Base-by-base conservation (phyloP, 2,113 vertebrate species). In the Nannobrachium achirus region DNA sequence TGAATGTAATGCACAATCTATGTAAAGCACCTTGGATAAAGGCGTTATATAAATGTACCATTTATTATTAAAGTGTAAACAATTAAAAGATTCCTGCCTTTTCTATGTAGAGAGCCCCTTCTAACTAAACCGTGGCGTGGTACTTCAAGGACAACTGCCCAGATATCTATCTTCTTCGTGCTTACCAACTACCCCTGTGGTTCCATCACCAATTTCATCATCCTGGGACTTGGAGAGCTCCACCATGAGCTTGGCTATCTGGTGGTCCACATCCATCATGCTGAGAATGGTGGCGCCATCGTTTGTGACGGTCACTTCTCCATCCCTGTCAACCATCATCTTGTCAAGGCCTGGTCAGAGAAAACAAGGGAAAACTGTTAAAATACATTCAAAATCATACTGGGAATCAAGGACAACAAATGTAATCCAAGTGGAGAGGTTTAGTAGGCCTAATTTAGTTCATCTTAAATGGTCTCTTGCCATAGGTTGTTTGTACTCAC, bases 191-290 rank as follows among this genome's bases (percentile, higher is more conserved):
- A 99, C 98, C 75, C 98, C 97, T 16, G 98, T 99, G 76, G 98
- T 99, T 65, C 98, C 98, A 88, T 99, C 98, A 15, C 98, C 98
- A 78, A 98, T 98, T 74, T 99, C 97, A 89, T 99, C 98, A 89
- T 99, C 98, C 69, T 99, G 98, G 56, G 98, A 99, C 73, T 98
- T 99, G 15, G 98, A 95, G 53, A 99, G 90, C 64, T 99, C 98
- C 8, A 99, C 98, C 98, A 99, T 98, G 7, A 99, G 93, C 45
- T 99, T 99, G 64, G 98, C 97, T 61, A 99, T 97, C 85, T 98
- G 97, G 75, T 99, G 97, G 40, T 99, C 97, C 0, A 99, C 95
- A 69, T 99, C 98, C 98, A 99, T 99, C 98, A 99, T 95, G 80
- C 95, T 93, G 46, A 99, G 90, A 70, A 99, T 99, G 6, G 98